Evolutionary conservation across 2,113 vertebrate genomes (phyloP), one percentile per base, ranked within the genome.

Genomic region (Setophaga coronata): DNA sequence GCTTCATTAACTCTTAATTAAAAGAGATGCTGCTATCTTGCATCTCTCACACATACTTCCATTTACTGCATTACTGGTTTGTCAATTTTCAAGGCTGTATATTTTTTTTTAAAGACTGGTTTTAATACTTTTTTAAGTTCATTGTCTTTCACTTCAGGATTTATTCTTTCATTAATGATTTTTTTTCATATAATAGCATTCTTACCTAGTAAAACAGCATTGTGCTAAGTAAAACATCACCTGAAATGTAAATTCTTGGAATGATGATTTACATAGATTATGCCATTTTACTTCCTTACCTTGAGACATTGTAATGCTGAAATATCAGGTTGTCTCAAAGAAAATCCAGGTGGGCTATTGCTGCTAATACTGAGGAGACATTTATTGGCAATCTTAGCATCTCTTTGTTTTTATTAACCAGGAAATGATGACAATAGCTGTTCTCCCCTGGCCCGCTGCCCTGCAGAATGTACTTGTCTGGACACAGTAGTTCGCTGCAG

Each of bases 401-500:
- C 67, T 92, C 21, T 87, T 90, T 95, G 34, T 43, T 94, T 96
- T 91, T 87, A 31, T 66, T 51, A 88, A 89, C 76, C 94, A 99
- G 99, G 99, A 82, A 99, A 99, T 31, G 98, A 99, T 83, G 99
- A 99, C 95, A 99, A 99, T 90, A 99, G 99, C 92, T 99, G 99
- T 40, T 99, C 99, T 26, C 99, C 99, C 0, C 97, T 99, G 69
- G 98, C 99, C 76, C 99, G 99, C 72, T 99, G 99, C 95, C 99
- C 99, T 10, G 97, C 97, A 4, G 99, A 99, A 90, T 99, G 99
- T 38, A 99, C 99, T n/a, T 99, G 99, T 84, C 96, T 99, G 96
- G 99, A 99, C 97, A 99, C 99, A 1, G 99, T 99, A 20, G 99
- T 99, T 74, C 99, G 99, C 94, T 99, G 99, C 97, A 99, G 99